Evolutionary conservation across 2,888 invertebrate genomes (phyloP), one percentile per base, ranked within the genome.

Genomic region (Stenichneumon culpator): DNA sequence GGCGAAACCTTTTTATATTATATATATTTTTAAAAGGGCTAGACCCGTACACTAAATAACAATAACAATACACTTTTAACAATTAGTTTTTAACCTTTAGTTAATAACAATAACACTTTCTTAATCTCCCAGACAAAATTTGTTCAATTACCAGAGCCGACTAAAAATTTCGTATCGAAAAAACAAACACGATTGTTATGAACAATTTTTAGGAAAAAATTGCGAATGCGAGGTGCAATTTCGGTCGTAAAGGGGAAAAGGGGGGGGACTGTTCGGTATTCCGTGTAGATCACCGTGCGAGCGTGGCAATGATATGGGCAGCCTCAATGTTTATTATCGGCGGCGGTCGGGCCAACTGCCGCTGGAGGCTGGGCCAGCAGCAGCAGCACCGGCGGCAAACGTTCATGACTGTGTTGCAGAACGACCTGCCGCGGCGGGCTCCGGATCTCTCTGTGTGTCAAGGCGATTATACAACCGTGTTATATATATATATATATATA

Each of bases 321-420:
- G 82, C 87, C 87, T 87, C 85, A 83, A 86, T 87, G 87, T 88
- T 88, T 86, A 87, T 88, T 83, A 87, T 87, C 87, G 83, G 28
- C 60, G 60, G 28, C 60, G 60, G 60, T 60, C 60, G 60, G 84
- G 68, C 78, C 78, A 72, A 82, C 80, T 83, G 84, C 81, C 73
- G 88, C 86, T 87, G 86, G 87, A 86, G 85, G 87, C 86, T 85
- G 87, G 79, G 81, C 78, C 73, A 65, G 32, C 52, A 47, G 69
- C 78, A 60, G 60, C 60, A 25, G 57, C 57, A 19, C 6, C 19
- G 52, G 54, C 9, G 22, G 22, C 22, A 54, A 54, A 63, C 54
- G 83, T 86, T 82, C 87, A 87, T 86, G 87, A 87, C 87, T 87
- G 78, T 70, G 82, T 77, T 85, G 74, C 83, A 78, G 83, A 85